These are phyloP conservation scores for Nothocercus julius DNA, from an alignment of 2,113 vertebrate species.

Conservation along the genomic window DNA sequence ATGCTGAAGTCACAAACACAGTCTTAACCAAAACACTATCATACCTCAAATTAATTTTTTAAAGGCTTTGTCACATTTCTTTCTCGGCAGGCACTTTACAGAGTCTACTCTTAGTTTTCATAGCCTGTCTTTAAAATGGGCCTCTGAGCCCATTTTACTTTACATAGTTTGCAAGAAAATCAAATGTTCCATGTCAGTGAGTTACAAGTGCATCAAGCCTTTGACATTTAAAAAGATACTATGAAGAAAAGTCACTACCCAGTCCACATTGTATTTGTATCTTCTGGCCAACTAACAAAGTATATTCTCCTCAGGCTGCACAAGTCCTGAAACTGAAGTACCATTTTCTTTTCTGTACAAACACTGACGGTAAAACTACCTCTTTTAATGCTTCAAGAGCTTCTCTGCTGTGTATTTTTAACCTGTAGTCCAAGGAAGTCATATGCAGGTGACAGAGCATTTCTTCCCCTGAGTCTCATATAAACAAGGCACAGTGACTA, in stretches of 20 bases:
- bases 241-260: not conserved
- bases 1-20: not conserved
- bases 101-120: not conserved
- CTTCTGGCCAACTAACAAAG: not conserved
- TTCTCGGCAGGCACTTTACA: not conserved
- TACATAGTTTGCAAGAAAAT: not conserved
- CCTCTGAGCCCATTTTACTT: not conserved
- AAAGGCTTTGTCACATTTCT: not conserved
- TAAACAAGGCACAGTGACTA: not conserved
- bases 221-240: constrained; percentile 6
- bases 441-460: not conserved
- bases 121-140: not conserved
- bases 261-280: not conserved
- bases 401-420: not conserved
- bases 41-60: accelerated
- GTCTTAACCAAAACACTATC: not conserved
- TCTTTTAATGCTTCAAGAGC: not conserved
- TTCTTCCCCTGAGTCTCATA: not conserved
- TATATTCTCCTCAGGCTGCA: not conserved
- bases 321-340: not conserved
- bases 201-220: not conserved
- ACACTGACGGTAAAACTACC: not conserved
- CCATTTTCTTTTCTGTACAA: not conserved
- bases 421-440: not conserved
- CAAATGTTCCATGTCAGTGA: not conserved